Conservation (phyloP, 2,888 invertebrate genomes). For the Cyclophora punctaria region DNA sequence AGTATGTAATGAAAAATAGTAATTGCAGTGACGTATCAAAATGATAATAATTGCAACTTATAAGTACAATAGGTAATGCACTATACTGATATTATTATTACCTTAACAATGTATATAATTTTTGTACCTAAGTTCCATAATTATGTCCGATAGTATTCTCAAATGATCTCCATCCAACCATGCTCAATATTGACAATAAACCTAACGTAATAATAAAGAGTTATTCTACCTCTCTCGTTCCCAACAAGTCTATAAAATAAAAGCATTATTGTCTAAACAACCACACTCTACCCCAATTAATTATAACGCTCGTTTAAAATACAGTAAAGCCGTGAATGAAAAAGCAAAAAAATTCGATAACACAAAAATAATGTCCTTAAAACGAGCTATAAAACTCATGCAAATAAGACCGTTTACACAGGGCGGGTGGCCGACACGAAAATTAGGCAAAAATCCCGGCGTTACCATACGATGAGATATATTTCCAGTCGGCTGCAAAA, state of each 20-base stretch:
- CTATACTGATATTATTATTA: too few species aligned
- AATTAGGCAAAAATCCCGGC: slow-evolving; percentile 41
- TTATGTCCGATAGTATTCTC: too few species aligned
- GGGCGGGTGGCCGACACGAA: slow-evolving; percentile 31
- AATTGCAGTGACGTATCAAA: too few species aligned
- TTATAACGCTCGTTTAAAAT: slow-evolving; percentile 9
- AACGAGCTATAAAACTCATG: slow-evolving; percentile 30
- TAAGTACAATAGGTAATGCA: too few species aligned
- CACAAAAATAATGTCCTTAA: slow-evolving; percentile 17
- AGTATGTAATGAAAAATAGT: too few species aligned
- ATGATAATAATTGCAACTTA: too few species aligned
- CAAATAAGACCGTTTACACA: slow-evolving; percentile 38
- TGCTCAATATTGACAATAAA: too few species aligned
- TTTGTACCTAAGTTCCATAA: too few species aligned
- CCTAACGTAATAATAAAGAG: too few species aligned
- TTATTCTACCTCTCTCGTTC: too few species aligned
- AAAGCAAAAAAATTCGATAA: slow-evolving; percentile 17
- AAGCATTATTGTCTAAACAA: not conserved
- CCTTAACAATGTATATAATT: too few species aligned
- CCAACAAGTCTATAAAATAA: not conserved
- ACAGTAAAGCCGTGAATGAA: slow-evolving; percentile 10
- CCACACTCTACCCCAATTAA: slow-evolving; percentile 9
- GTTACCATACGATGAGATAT: slow-evolving; percentile 34
- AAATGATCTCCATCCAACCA: too few species aligned
- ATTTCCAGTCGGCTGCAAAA: slow-evolving; percentile 36